phyloP scores from a whole-genome alignment of 2,888 invertebrate genomes.

The Cenopis cana region DNA sequence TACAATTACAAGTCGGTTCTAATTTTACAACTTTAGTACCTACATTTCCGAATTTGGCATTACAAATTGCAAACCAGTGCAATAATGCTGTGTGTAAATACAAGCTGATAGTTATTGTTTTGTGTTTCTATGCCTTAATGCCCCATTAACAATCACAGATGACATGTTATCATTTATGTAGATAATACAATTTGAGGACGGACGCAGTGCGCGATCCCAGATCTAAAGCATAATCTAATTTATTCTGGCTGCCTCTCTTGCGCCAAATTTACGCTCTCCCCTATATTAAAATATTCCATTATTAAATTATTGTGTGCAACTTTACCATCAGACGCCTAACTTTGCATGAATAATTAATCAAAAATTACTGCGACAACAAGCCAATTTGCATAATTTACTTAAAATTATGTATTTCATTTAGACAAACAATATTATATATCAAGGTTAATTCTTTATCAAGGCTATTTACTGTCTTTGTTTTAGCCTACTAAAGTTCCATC shows the following conservation, averaged over 20 bases:
- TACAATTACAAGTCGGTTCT: neutral
- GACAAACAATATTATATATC: neutral
- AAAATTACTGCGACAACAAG: constrained; percentile 13
- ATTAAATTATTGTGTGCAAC: constrained; percentile 51
- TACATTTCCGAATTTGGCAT: no score
- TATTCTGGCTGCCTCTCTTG: constrained; percentile 55
- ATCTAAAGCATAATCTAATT: constrained; percentile 67
- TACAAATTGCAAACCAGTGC: no score
- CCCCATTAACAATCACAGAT: neutral
- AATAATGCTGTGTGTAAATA: no score
- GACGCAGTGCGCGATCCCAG: constrained; percentile 51
- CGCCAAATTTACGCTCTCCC: constrained; percentile 59
- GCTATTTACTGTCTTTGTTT: neutral
- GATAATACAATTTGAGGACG: constrained; percentile 1
- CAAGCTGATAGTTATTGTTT: neutral
- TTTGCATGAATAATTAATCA: constrained; percentile 34
- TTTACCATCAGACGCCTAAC: constrained; percentile 40
- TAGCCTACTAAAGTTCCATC: neutral
- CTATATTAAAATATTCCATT: constrained; percentile 47
- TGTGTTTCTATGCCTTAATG: neutral
- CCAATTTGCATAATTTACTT: constrained; percentile 11
- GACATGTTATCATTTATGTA: no score
- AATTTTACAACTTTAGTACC: no score
- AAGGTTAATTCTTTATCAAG: neutral
- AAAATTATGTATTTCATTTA: constrained; percentile 15